Evolutionary conservation across 1,140 invertebrate genomes (phyloP).

Genomic region (Drosophila albomicans): DNA sequence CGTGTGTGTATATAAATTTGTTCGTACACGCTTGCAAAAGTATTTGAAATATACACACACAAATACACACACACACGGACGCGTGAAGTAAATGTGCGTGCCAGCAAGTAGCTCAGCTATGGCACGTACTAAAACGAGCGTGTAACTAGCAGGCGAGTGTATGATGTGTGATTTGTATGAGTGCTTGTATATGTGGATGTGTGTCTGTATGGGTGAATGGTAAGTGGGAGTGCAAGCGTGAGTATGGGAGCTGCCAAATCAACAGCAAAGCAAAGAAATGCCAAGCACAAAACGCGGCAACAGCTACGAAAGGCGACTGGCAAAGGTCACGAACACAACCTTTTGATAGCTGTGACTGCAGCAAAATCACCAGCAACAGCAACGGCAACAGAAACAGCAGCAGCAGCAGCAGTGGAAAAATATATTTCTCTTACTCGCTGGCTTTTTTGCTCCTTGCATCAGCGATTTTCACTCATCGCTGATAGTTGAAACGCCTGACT

Average conservation of each 20-base stretch:
- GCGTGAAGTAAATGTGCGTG: conserved; percentile 51
- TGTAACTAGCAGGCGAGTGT: conserved; percentile 51
- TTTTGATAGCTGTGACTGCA: conserved; percentile 67
- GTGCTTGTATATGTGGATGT: conserved; percentile 12
- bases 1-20: conserved; percentile 9
- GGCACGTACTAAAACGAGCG: conserved; percentile 57
- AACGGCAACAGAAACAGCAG: conserved; percentile 19
- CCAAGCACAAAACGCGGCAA: conserved; percentile 67
- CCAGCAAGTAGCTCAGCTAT: conserved; percentile 56
- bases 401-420: conserved; percentile 36
- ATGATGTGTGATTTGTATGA: conserved; percentile 12
- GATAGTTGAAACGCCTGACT: conserved; percentile 67
- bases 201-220: conserved; percentile 49
- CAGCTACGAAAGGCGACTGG: conserved; percentile 71
- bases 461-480: conserved; percentile 79
- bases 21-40: no score
- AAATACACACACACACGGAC: not conserved
- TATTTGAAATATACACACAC: conserved; percentile 15
- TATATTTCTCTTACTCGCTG: conserved; percentile 27
- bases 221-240: conserved; percentile 1
- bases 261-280: conserved; percentile 72
- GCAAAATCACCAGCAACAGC: conserved; percentile 5
- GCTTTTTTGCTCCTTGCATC: conserved; percentile 56
- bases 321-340: conserved; percentile 82
- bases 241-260: conserved; percentile 60